Percentiles rank a stretch among this genome's conserved stretches.
phyloP scores from a whole-genome alignment of 2,113 vertebrate genomes.

The Helogale parvula region DNA sequence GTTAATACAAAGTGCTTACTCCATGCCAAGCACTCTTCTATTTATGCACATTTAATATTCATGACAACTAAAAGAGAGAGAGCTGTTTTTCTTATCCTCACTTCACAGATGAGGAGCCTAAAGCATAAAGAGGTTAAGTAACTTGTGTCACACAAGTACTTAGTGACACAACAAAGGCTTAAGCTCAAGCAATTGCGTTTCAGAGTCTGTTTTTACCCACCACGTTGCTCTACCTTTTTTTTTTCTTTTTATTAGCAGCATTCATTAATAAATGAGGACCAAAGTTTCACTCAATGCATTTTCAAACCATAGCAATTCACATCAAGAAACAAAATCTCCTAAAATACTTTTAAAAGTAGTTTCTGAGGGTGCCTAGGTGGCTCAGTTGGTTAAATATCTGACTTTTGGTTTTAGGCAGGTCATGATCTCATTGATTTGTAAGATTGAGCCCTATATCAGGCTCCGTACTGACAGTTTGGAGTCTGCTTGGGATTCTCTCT shows the following conservation, averaged over 20 bases:
- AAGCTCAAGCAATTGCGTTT: not conserved
- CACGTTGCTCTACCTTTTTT: not conserved
- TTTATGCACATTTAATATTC: not conserved
- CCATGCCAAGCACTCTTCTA: not conserved
- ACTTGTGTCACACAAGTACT: not conserved
- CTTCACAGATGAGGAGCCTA: not conserved
- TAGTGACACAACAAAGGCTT: not conserved
- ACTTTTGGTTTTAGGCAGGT: no score
- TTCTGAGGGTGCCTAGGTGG: no score
- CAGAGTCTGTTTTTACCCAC: not conserved
- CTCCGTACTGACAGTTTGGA: no score
- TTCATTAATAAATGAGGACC: not conserved
- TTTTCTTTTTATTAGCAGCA: not conserved
- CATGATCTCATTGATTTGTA: no score
- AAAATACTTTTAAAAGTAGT: not conserved
- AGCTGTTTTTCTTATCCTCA: not conserved
- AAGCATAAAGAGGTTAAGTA: not conserved
- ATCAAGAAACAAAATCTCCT: conserved; percentile 1
- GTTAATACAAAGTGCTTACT: not conserved
- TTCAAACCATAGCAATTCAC: not conserved
- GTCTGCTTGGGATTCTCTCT: no score
- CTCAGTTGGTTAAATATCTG: no score
- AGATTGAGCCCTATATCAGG: no score
- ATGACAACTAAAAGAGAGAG: not conserved
- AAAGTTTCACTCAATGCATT: not conserved